Evolutionary conservation across 2,797 vertebrate genomes (phyloP).

Genomic region (Leptodactylus fallax): DNA sequence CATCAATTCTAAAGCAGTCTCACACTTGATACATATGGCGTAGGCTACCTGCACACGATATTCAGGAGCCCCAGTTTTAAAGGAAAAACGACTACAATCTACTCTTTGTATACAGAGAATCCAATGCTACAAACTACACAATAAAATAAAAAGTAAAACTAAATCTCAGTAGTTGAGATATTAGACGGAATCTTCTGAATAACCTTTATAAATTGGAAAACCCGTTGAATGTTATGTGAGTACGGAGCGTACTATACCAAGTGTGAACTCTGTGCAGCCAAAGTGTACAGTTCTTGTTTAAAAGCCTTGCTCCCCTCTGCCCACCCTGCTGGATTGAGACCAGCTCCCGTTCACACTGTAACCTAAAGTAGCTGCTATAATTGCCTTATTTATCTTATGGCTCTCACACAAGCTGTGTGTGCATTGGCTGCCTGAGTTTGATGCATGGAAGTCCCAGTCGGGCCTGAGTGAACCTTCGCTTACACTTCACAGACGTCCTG

Average conservation of each 20-base stretch:
- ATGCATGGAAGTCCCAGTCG: conserved; percentile 79
- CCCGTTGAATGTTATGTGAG: neutral
- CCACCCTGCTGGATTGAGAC: conserved; percentile 45
- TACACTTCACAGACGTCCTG: conserved; percentile 80
- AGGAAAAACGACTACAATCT: neutral
- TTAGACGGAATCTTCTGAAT: neutral
- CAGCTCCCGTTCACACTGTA: conserved; percentile 23
- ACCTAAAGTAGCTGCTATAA: conserved; percentile 65
- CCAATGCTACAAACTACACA: neutral
- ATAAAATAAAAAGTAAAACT: neutral
- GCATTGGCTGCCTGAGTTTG: conserved; percentile 68
- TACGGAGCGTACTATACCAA: neutral
- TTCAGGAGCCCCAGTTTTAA: neutral
- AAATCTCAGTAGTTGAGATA: neutral
- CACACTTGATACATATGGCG: neutral
- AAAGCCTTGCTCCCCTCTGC: conserved; percentile 44
- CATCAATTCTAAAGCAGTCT: neutral
- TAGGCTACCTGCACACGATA: neutral
- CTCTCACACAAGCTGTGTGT: conserved; percentile 55
- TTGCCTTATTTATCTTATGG: conserved; percentile 73
- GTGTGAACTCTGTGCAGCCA: conserved; percentile 18
- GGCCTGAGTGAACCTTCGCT: conserved; percentile 83
- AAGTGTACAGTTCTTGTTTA: conserved; percentile 46
- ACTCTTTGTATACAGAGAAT: neutral
- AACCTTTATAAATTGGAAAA: neutral